phyloP scores from a whole-genome alignment of 2,797 vertebrate genomes.

The Sebastes jordani region DNA sequence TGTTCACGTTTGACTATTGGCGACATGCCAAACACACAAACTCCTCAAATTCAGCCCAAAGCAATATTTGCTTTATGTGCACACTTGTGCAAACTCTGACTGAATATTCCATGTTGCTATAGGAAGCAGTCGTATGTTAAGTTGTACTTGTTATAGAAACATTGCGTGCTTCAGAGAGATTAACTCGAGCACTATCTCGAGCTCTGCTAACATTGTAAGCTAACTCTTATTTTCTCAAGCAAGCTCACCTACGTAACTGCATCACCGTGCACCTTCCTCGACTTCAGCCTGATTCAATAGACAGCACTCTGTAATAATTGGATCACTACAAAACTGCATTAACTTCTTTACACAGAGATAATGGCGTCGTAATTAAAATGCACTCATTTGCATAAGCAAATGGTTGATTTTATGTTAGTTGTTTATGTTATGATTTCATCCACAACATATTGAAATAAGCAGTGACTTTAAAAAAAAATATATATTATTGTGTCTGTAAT shows the following conservation, averaged over 20 bases:
- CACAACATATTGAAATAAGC: slow-evolving; percentile 40
- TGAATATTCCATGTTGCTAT: background rate
- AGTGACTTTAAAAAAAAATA: background rate
- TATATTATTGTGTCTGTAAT: slow-evolving; percentile 11
- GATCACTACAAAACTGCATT: slow-evolving; percentile 56
- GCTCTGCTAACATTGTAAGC: background rate
- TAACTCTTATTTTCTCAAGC: background rate
- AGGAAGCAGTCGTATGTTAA: background rate
- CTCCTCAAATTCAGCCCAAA: background rate
- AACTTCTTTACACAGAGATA: slow-evolving; percentile 49
- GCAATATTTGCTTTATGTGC: background rate
- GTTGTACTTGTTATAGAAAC: background rate
- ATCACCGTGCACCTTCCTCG: slow-evolving; percentile 35
- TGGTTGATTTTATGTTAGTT: slow-evolving; percentile 33
- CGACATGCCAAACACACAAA: background rate
- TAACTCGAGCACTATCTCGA: background rate
- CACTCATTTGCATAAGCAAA: slow-evolving; percentile 57
- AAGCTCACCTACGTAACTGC: background rate
- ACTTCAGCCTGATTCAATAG: slow-evolving; percentile 46
- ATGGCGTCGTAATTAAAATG: slow-evolving; percentile 57
- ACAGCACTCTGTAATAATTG: slow-evolving; percentile 58
- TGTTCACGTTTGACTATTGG: background rate
- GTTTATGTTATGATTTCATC: slow-evolving; percentile 31
- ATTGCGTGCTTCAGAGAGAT: background rate
- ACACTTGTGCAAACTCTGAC: background rate